A percentile compares a stretch with the other conserved stretches of the same genome.
Conservation (phyloP, 2,797 vertebrate genomes). For the Melanotaenia trifasciata region DNA sequence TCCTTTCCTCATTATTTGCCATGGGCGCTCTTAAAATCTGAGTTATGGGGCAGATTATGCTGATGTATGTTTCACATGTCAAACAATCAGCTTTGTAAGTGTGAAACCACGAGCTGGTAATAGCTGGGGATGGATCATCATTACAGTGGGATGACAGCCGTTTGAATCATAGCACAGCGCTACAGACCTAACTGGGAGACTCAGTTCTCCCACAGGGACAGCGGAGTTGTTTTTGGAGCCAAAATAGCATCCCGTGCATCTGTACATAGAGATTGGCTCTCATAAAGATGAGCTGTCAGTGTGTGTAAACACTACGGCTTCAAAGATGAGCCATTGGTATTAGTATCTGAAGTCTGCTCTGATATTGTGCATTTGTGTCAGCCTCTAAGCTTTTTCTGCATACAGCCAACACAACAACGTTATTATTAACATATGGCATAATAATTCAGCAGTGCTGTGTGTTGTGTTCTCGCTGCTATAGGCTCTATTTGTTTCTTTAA, state of each 20-base stretch:
- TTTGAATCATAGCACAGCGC: slow-evolving; percentile 58
- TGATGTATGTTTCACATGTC: slow-evolving; percentile 74
- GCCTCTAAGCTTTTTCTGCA: slow-evolving; percentile 40
- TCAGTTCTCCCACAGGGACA: slow-evolving; percentile 29
- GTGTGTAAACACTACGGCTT: slow-evolving; percentile 22
- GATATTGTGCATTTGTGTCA: slow-evolving; percentile 23
- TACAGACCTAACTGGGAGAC: slow-evolving; percentile 47
- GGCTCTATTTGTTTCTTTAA: slow-evolving; percentile 11
- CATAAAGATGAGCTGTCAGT: slow-evolving; percentile 31
- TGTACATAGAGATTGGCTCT: slow-evolving; percentile 30
- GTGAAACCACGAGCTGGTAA: slow-evolving; percentile 68
- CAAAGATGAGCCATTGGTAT: slow-evolving; percentile 18
- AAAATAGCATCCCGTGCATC: slow-evolving; percentile 21
- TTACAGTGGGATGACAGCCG: slow-evolving; percentile 68
- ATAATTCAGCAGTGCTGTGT: slow-evolving; percentile 20
- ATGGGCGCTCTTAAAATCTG: slow-evolving; percentile 44
- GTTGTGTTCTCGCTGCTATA: slow-evolving; percentile 17
- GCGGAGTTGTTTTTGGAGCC: slow-evolving; percentile 45
- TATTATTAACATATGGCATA: slow-evolving; percentile 49
- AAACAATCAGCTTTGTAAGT: slow-evolving; percentile 71
- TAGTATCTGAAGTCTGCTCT: slow-evolving; percentile 14
- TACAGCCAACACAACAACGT: slow-evolving; percentile 27
- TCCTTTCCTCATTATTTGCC: slow-evolving; percentile 14
- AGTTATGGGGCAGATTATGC: slow-evolving; percentile 70
- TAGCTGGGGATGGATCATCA: slow-evolving; percentile 74